Base-by-base conservation (phyloP, 2,113 vertebrate species). In the Rattus rattus region DNA sequence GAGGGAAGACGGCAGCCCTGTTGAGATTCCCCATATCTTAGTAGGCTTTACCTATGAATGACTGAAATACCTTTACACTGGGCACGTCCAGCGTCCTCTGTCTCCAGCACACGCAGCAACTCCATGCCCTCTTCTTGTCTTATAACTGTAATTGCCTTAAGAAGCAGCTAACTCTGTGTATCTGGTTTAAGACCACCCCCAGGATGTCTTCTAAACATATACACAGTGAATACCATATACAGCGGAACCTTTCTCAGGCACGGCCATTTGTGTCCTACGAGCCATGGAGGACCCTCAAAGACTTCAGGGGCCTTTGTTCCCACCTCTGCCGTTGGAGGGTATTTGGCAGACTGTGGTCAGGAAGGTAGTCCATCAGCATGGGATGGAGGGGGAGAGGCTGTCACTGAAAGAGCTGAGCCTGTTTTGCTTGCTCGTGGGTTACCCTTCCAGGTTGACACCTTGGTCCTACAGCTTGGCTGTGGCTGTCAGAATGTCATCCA, bases 361-460 rank as follows among this genome's bases (percentile, higher is more conserved):
- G 61, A 36, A 87, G 63, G 14, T 12, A 8, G 43, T 52, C 47
- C 76, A 52, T 83, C 59, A 43, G n/a, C n/a, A 28, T 69, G 26
- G 28, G 26, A 36, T 19, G 61, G 84, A 47, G 28, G 24, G 24
- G 16, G 30, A 33, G 84, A 63, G 43, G 28, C 12, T 22, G 70
- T 69, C 69, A 43, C 72, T 12, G 49, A 5, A 63, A 96, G 76
- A 89, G n/a, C 16, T 1, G 36, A 95, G 36, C 30, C 65, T 43
- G 16, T 59, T 76, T 90, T 2, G 0, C 94, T 86, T 43, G 56
- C 77, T 94, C 92, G 36, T 47, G 52, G 72, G 93, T 91, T 72
- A 93, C 89, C 88, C 95, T 93, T 93, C 92, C 87, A 90, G 91
- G 67, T 84, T 92, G 94, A 85, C 75, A 52, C 56, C 94, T 94